Percentiles rank a stretch among this genome's conserved stretches.
Conservation (phyloP, 2,113 vertebrate species). For the Progne subis region DNA sequence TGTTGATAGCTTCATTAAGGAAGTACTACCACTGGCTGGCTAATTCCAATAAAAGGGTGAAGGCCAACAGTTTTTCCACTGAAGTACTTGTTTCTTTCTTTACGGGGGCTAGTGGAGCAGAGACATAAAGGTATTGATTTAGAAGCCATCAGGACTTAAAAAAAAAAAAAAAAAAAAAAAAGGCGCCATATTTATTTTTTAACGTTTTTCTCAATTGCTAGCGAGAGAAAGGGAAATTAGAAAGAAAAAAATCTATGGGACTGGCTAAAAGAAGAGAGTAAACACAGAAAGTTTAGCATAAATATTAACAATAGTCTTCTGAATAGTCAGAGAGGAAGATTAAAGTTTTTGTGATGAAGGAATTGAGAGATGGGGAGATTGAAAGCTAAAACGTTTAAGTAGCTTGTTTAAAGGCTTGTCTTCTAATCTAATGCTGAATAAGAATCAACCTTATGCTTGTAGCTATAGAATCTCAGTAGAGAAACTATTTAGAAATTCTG, state of each 20-base stretch:
- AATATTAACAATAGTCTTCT: not conserved
- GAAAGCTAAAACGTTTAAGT: not conserved
- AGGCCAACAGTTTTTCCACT: not conserved
- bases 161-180: not conserved
- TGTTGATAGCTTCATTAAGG: constrained; percentile 9
- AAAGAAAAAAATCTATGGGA: not conserved
- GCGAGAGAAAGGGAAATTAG: not conserved
- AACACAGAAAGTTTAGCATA: not conserved
- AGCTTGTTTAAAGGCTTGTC: not conserved
- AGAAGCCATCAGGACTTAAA: rapidly evolving
- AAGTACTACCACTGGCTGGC: not conserved
- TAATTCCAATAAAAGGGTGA: not conserved
- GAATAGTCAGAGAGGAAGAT: not conserved
- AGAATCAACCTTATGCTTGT: not conserved
- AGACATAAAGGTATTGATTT: not conserved
- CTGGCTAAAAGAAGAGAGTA: not conserved
- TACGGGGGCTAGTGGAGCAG: rapidly evolving
- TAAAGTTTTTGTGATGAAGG: not conserved
- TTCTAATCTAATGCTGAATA: not conserved
- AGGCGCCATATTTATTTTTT: not conserved
- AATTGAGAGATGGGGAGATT: rapidly evolving
- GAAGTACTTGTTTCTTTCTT: not conserved
- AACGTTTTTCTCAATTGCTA: not conserved
- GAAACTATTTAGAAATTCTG: not conserved
- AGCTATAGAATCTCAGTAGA: not conserved